Base-by-base conservation (phyloP, 2,888 invertebrate genomes). In the Macrophya alboannulata region DNA sequence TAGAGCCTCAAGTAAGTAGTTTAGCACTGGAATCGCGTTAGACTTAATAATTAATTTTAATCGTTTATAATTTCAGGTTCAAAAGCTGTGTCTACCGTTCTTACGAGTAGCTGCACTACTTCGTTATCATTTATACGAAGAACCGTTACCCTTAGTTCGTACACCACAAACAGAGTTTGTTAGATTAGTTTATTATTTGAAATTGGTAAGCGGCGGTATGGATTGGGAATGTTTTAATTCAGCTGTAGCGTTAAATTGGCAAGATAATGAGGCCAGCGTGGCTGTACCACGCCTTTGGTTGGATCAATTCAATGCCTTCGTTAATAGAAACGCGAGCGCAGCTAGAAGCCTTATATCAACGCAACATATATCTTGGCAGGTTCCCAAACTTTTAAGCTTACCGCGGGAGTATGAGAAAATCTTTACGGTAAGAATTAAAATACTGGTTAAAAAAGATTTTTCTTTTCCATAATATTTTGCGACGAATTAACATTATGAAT, bases 401-500 rank as follows among this genome's bases (percentile, higher is more conserved):
- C 99, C 99, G 84, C 95, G 97, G 86, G 97, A 98, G 93, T 99
- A 99, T 94, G 99, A 99, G 94, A 96, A 97, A 90, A 96, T 98
- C 87, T 98, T 98, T 93, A 97, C 97, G 93, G 96, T 96, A 93
- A 92, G 93, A 90, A 37, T 68, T 6, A 45, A n/a, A 76, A 76
- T 62, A 86, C 77, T 68, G n/a, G n/a, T n/a, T n/a, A n/a, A 6
- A 17, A 76, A 71, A 65, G 6, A 25, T 4, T 62, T 82, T 31
- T 31, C 3, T 31, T 31, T 3, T 6, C 12, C 48, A 25, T 9
- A 79, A 17, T 59, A 21, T 86, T 43, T 45, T 85, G n/a, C 15
- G 68, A 37, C 72, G n/a, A n/a, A n/a, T n/a, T n/a, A n/a, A n/a
- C n/a, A n/a, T n/a, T n/a, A 84, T 84, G 55, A 62, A 17, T 43